Evolutionary conservation across 2,888 invertebrate species (phyloP), one percentile per base, ranked within the genome.

Genomic region (Auanema sp.): DNA sequence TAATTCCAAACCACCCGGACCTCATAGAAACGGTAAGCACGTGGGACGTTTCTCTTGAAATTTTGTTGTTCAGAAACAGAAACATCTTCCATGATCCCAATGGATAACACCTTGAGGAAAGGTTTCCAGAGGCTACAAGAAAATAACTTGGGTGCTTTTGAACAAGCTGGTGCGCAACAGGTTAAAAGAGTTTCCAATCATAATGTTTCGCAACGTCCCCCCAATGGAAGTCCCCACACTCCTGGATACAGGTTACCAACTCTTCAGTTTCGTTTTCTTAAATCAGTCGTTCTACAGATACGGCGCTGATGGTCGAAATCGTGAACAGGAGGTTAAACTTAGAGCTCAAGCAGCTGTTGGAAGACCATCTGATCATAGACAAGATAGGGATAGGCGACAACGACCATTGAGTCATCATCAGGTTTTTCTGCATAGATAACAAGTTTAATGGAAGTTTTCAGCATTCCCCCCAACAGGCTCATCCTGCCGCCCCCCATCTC

Each of bases 61-160:
- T 47, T 47, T 5, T 47, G 14, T 43, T 43, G 12, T 47, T 47
- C 3, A 18, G 47, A 18, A 18, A 54, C 68, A 0, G 76, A 75
- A 43, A 60, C 68, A 33, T 65, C 86, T 69, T 94, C 93, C 67
- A 94, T 95, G 82, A 91, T 96, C 74, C 92, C 92, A 85, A 90
- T 90, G 58, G 96, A 96, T 61, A 94, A 96, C 85, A 98, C 97
- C 12, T 88, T 98, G 68, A 89, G 96, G 51, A 89, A 96, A 66
- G 97, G 97, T 87, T 98, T 98, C 89, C 94, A 95, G 85, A 93
- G 95, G 86, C 93, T 97, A 78, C 97, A 97, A 86, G 93, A 84
- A 66, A 72, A 64, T 54, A 74, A 72, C 60, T 63, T 76, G 33
- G 71, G 72, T 16, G 77, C 77, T n/a, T 65, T 61, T 10, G 74